These are phyloP conservation scores for Parasteatoda tepidariorum DNA, from an alignment of 1,140 invertebrate genomes.

Conservation along the genomic window DNA sequence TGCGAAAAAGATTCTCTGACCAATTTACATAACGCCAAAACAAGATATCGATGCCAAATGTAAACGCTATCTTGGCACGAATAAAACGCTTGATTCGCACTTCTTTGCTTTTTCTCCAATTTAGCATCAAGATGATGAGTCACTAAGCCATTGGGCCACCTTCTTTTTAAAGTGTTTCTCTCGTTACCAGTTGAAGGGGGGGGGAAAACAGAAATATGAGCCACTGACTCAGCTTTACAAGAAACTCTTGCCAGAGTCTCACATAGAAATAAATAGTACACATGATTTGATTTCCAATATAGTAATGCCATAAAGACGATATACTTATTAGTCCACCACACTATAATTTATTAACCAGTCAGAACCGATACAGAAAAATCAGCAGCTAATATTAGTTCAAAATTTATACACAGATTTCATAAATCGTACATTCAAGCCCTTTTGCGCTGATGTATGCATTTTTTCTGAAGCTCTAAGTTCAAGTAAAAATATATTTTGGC, in stretches of 20 bases:
- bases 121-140: conserved; percentile 12
- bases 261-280: background rate
- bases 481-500: no score
- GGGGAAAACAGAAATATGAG: conserved; percentile 22
- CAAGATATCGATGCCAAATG: background rate
- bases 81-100: conserved; percentile 29
- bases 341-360: no score
- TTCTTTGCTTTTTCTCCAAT: conserved; percentile 17
- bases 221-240: background rate
- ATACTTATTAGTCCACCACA: no score
- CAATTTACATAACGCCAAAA: no score
- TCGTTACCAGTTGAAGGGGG: background rate
- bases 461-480: no score
- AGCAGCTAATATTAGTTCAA: no score
- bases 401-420: no score
- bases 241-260: background rate
- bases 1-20: no score
- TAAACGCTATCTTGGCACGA: conserved; percentile 27
- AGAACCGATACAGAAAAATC: no score
- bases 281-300: background rate
- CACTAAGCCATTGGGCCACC: conserved; percentile 20
- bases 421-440: no score
- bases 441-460: no score
- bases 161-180: background rate
- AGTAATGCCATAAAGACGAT: background rate